Base-by-base conservation (phyloP, 2,113 vertebrate species). In the Crotalus tigris region DNA sequence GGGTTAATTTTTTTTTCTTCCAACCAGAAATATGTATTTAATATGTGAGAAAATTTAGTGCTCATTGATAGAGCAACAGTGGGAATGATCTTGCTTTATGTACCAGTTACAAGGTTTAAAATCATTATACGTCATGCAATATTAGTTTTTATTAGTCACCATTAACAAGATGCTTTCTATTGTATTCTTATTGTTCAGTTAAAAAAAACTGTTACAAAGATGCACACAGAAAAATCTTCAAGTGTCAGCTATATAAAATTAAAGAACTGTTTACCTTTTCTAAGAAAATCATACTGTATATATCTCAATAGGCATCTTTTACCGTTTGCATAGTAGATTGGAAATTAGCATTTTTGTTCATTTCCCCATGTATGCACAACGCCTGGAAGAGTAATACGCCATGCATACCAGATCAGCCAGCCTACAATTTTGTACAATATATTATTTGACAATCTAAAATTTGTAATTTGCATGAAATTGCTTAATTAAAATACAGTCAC, bases 391-490 rank as follows among this genome's bases (percentile, higher is more conserved):
- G 99, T 98, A 99, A 99, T 98, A 99, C 98, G 98, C 99, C 99
- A 99, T 99, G 99, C 99, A 99, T 99, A 99, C 99, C 99, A 99
- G 99, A 99, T 99, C 99, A 99, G 99, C 98, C 99, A 98, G 99
- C 98, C 99, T 99, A 99, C 99, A 98, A 98, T 99, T 99, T 99
- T 99, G 98, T 98, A 98, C 99, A 99, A 99, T 99, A 99, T 99
- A 99, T 99, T 99, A 99, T 99, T 99, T 99, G 99, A 99, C 99
- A 99, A 99, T 99, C 99, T 99, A 99, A 99, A 99, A 99, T 99
- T 99, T 99, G 99, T 99, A 99, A 99, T 99, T 99, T 99, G 99
- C 99, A 99, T 99, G 99, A 99, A 99, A 99, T 99, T 99, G 99
- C 99, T 99, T 99, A 99, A 99, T 99, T 99, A 99, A 99, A 99